phyloP scores from a whole-genome alignment of 2,797 vertebrate species.

The Pangasius djambal region DNA sequence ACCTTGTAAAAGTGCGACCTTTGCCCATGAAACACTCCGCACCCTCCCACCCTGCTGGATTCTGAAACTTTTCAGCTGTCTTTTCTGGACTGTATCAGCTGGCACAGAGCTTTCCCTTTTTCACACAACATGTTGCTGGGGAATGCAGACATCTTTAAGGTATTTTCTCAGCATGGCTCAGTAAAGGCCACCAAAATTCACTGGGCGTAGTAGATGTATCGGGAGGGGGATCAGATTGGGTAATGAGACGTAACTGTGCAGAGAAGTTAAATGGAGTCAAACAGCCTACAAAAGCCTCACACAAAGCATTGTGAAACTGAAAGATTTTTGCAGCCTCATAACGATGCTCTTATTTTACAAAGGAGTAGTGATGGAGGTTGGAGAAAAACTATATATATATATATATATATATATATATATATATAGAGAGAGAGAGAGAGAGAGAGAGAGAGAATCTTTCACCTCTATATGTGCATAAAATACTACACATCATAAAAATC shows the following conservation, averaged over 20 bases:
- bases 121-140: constrained; percentile 30
- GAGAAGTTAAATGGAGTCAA: constrained; percentile 10
- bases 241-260: constrained; percentile 7
- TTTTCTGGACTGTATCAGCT: constrained; percentile 40
- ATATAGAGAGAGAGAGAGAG: no score
- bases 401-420: no score
- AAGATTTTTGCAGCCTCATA: background rate
- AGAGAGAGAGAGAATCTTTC: background rate
- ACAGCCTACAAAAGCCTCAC: background rate
- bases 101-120: constrained; percentile 26
- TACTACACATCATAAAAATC: background rate
- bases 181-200: constrained; percentile 11
- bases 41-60: constrained; percentile 24
- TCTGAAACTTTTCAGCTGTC: constrained; percentile 30
- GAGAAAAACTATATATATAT: background rate
- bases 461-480: background rate
- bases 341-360: background rate
- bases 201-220: constrained; percentile 13
- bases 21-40: constrained; percentile 29
- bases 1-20: constrained; percentile 49
- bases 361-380: background rate
- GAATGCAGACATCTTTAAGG: constrained; percentile 48
- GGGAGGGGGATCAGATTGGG: constrained; percentile 13
- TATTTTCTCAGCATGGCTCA: constrained; percentile 39
- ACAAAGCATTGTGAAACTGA: background rate